Evolutionary conservation across 1,140 invertebrate species (phyloP), one percentile per base, ranked within the genome.

Genomic region (Hycleus phaleratus): DNA sequence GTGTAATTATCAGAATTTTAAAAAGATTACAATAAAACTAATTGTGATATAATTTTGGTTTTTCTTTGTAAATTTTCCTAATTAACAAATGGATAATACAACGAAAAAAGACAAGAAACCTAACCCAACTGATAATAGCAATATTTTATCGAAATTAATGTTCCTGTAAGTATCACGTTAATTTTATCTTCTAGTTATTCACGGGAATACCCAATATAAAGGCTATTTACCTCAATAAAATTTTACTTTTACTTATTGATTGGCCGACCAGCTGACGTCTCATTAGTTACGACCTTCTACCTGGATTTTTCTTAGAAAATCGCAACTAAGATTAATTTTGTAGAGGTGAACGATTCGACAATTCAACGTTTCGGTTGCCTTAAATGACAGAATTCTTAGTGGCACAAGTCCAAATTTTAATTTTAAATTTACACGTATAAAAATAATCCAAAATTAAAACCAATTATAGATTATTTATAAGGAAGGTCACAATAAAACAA

Each of bases 271-370:
- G 24, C 9, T 26, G n/a, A 12, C 10, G 9, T 47, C 4, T 10
- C 4, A 26, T 25, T 12, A 47, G 4, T 1, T 1, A 26, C 46
- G n/a, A 47, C n/a, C 24, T 47, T 11, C 24, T 47, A 26, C 26
- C n/a, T 26, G 44, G 7, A 43, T 51, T 51, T 46, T 59, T 62
- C 65, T 45, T 5, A 32, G 32, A 32, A 32, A 18, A 18, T 18
- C 18, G 18, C 18, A 18, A 18, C 18, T 18, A 1, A 18, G 18
- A 18, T 18, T 18, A 18, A 1, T 18, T 18, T 18, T 18, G 1
- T 18, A 18, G 18, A 18, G 1, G 18, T 18, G 18, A 18, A 18
- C 18, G 18, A 18, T 18, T 18, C 1, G 18, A 18, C 18, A 18
- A 18, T 18, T 18, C 18, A 18, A 18, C 18, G 18, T 18, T 18